Base-by-base conservation (phyloP, 2,113 vertebrate species). In the Rallus limicola region DNA sequence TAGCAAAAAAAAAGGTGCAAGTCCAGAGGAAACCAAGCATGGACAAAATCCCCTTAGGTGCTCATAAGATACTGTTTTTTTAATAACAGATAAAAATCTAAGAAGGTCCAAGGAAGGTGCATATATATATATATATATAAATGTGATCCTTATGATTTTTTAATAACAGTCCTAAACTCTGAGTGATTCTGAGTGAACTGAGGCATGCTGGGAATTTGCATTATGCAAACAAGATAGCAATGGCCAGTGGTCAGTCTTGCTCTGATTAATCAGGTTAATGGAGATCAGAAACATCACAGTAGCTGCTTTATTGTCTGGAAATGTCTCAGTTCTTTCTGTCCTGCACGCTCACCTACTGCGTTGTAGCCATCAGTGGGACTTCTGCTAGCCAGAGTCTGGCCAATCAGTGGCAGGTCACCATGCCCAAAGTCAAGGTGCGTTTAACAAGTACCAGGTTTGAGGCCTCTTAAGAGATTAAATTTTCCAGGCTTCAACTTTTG, bases 271-370 rank as follows among this genome's bases (percentile, higher is more conserved):
- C 36, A 34, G 31, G 28, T 29, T 38, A 74, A 72, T 12, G 33
- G 44, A 44, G 38, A 74, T 13, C 16, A 1, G 2, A 42, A 85
- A 42, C 23, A n/a, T 12, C 42, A 44, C 36, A 36, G 23, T 23
- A 58, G 33, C 46, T n/a, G 10, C 53, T 63, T 59, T 31, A 24
- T 23, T 68, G 16, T 21, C 48, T 72, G 53, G 12, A 58, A 58
- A 5, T 33, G 8, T 29, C 75, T 71, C 29, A 29, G 16, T 68
- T 33, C 52, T 59, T 44, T 40, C 52, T 72, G 19, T 9, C 63
- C n/a, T 5, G 6, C 46, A 13, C 16, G 16, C n/a, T 52, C 33
- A 15, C 29, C 25, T 62, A 11, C 24, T n/a, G 56, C 0, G 0
- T 13, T 46, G 34, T 52, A 46, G 52, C 15, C 55, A 33, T 12